Percentiles rank a stretch among this genome's conserved stretches.
Evolutionary conservation across 2,888 invertebrate genomes (phyloP).

Genomic region (Leuctra nigra): DNA sequence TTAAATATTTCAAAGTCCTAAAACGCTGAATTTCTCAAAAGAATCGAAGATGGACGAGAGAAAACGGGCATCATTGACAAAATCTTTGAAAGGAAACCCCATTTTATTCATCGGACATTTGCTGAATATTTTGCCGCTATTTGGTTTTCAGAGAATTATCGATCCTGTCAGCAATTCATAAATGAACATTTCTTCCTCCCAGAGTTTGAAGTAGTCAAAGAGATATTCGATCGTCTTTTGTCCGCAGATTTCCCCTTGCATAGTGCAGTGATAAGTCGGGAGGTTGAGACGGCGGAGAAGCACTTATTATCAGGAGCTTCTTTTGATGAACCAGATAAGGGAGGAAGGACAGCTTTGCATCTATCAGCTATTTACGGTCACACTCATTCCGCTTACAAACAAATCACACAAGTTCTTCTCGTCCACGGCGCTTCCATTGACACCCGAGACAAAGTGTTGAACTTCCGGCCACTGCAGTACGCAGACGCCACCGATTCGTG

Average conservation of each 20-base stretch:
- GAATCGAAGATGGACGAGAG: not conserved
- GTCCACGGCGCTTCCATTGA: not conserved
- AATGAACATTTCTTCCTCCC: not conserved
- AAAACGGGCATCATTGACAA: not conserved
- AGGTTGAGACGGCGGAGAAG: not conserved
- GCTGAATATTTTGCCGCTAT: not conserved
- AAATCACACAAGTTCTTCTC: not conserved
- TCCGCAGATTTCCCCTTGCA: not conserved
- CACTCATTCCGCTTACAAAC: too few species aligned
- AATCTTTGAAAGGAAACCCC: not conserved
- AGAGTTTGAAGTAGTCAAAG: not conserved
- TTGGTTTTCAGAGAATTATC: not conserved
- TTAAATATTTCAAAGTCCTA: not conserved
- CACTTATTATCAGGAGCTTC: not conserved
- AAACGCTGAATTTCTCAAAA: not conserved
- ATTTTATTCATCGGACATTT: not conserved
- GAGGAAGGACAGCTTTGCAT: constrained; percentile 2
- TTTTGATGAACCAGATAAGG: not conserved
- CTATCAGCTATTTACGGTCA: not conserved
- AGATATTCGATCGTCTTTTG: not conserved
- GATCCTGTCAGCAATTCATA: not conserved
- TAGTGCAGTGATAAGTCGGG: not conserved
- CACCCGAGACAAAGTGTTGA: not conserved
- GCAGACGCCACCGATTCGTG: not conserved
- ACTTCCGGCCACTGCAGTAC: not conserved